Evolutionary conservation across 2,888 invertebrate genomes (phyloP).

Genomic region (Furcula furcula): DNA sequence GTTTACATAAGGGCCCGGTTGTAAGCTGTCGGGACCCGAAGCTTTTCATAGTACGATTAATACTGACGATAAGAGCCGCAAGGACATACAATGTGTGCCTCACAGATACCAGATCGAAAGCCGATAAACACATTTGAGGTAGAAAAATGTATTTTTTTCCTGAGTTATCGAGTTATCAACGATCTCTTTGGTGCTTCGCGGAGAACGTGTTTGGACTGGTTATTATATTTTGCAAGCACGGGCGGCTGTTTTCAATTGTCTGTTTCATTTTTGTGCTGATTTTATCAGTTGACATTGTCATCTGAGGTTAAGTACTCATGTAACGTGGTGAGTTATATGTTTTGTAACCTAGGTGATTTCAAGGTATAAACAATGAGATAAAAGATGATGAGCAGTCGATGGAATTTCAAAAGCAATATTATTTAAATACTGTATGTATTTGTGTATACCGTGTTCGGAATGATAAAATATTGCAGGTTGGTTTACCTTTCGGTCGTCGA

Average conservation of each 20-base stretch:
- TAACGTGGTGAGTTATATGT: conserved; percentile 29
- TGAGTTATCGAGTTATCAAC: conserved; percentile 59
- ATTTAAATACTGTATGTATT: too few species aligned
- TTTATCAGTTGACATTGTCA: conserved; percentile 38
- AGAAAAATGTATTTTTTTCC: conserved; percentile 55
- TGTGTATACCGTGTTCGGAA: too few species aligned
- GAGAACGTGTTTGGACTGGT: conserved; percentile 73
- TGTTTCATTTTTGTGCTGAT: conserved; percentile 46
- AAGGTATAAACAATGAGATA: conserved; percentile 17
- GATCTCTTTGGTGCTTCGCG: conserved; percentile 40
- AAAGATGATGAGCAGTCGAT: conserved; percentile 11
- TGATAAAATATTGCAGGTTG: too few species aligned
- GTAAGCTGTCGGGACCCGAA: conserved; percentile 56
- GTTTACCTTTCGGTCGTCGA: too few species aligned
- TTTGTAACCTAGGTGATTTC: conserved; percentile 20
- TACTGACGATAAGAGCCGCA: conserved; percentile 66
- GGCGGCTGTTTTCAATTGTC: conserved; percentile 53
- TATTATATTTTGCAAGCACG: conserved; percentile 54
- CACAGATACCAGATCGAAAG: conserved; percentile 75
- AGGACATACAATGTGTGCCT: conserved; percentile 74
- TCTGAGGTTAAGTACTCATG: conserved; percentile 45
- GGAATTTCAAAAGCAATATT: conserved; percentile 12
- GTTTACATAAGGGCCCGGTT: conserved; percentile 51
- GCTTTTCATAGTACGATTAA: conserved; percentile 66
- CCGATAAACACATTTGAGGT: conserved; percentile 73